Evolutionary conservation across 2,113 vertebrate genomes (phyloP).

Genomic region (Tilapia sparmanii): DNA sequence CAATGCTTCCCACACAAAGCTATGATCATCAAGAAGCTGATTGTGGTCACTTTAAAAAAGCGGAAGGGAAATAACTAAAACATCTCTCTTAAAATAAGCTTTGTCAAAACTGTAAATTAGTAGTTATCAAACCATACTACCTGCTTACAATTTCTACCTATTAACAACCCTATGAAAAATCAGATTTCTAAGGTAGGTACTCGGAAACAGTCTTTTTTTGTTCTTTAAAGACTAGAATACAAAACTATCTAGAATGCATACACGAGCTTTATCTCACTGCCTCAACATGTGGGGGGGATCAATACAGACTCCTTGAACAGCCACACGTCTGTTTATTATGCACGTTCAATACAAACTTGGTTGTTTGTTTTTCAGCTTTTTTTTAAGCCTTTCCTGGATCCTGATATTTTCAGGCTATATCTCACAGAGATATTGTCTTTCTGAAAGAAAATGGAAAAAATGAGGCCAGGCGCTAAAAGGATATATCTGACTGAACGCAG

Average conservation of each 20-base stretch:
- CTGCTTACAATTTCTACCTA: neutral
- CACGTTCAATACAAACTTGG: neutral
- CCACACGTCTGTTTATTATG: neutral
- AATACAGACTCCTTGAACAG: neutral
- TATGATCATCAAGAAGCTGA: neutral
- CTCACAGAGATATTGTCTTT: neutral
- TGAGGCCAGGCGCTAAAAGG: neutral
- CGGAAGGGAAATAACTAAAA: neutral
- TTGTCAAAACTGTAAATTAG: neutral
- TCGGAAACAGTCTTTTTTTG: neutral
- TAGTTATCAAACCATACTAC: neutral
- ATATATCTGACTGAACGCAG: neutral
- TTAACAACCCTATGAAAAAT: neutral
- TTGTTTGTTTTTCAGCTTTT: constrained; percentile 12
- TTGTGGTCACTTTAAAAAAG: neutral
- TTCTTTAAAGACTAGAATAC: neutral
- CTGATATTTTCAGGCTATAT: constrained; percentile 9
- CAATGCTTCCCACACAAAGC: neutral
- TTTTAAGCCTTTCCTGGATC: neutral
- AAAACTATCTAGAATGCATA: neutral
- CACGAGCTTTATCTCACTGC: constrained; percentile 4
- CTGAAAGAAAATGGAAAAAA: neutral
- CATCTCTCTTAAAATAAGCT: neutral
- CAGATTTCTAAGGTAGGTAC: neutral
- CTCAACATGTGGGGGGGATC: constrained; percentile 11